phyloP scores from a whole-genome alignment of 2,797 vertebrate species.

The Triplophysa yarkandensis region DNA sequence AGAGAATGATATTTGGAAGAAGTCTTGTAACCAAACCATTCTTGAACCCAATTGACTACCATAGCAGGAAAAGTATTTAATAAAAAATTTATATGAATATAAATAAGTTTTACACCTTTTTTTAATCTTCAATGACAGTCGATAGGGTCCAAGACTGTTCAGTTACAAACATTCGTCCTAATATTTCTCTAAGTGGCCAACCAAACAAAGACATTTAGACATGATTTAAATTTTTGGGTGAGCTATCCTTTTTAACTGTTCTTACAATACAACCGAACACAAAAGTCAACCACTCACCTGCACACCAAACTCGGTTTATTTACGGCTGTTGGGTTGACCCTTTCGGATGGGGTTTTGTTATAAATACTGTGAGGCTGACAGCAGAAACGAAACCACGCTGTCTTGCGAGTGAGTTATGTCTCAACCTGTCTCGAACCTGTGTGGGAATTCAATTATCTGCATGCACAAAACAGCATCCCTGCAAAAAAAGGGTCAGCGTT shows the following conservation, averaged over 20 bases:
- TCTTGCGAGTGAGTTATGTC: constrained; percentile 36
- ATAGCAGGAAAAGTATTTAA: too few relatives aligned
- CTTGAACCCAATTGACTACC: too few relatives aligned
- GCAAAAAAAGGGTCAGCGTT: constrained; percentile 21
- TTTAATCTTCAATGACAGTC: too few relatives aligned
- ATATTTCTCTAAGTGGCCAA: too few relatives aligned
- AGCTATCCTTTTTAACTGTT: background rate
- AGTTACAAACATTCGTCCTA: too few relatives aligned
- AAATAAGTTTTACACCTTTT: too few relatives aligned
- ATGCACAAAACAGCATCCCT: constrained; percentile 19
- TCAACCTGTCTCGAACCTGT: constrained; percentile 16
- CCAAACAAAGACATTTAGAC: too few relatives aligned
- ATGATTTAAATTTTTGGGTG: too few relatives aligned
- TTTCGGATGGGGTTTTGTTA: constrained; percentile 40
- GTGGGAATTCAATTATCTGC: constrained; percentile 45
- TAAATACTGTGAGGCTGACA: constrained; percentile 35
- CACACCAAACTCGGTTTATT: constrained; percentile 14
- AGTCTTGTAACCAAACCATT: too few relatives aligned
- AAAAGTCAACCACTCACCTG: background rate
- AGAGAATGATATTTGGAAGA: too few relatives aligned
- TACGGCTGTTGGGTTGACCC: constrained; percentile 17
- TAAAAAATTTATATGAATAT: too few relatives aligned
- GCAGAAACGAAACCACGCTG: constrained; percentile 9
- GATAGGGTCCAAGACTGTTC: too few relatives aligned
- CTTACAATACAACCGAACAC: constrained; percentile 2